Conservation (phyloP, 2,888 invertebrate species). For the Mesorhabditis spiculigera region DNA sequence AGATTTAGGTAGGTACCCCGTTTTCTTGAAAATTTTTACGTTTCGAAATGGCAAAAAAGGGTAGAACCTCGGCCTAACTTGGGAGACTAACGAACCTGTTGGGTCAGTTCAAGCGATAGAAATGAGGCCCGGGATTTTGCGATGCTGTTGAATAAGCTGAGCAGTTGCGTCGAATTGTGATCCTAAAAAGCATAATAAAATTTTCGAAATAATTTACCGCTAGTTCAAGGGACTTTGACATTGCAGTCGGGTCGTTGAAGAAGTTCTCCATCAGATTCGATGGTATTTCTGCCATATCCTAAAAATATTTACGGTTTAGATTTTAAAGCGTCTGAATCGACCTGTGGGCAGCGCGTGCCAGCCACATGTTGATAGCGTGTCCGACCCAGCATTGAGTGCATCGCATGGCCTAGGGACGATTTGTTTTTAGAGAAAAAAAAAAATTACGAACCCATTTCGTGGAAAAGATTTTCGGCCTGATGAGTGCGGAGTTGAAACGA, state of each 20-base stretch:
- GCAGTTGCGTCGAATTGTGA: not conserved
- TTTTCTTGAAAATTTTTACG: too few species aligned
- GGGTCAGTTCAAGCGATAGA: slow-evolving; percentile 57
- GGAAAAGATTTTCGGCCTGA: slow-evolving; percentile 87
- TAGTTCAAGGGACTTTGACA: not conserved
- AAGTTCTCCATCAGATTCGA: slow-evolving; percentile 98
- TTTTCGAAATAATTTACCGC: not conserved
- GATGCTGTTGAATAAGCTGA: slow-evolving; percentile 71
- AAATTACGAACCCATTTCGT: slow-evolving; percentile 72
- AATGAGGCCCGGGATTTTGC: slow-evolving; percentile 74
- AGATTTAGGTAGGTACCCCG: too few species aligned
- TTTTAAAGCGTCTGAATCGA: not conserved
- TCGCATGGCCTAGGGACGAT: slow-evolving; percentile 83
- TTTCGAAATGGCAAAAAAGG: too few species aligned
- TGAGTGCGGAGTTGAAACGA: slow-evolving; percentile 17
- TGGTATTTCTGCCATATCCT: slow-evolving; percentile 96
- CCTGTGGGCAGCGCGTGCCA: slow-evolving; percentile 47
- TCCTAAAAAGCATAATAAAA: not conserved
- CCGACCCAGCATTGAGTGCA: slow-evolving; percentile 95
- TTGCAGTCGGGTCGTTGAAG: slow-evolving; percentile 70
- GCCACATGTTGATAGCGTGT: slow-evolving; percentile 94
- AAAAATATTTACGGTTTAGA: too few species aligned
- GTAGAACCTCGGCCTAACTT: too few species aligned
- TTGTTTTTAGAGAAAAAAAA: not conserved
- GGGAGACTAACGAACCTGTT: slow-evolving; percentile 27